These are phyloP conservation scores for Philotrypesis tridentata DNA, from an alignment of 1,140 invertebrate species.

Conservation along the genomic window DNA sequence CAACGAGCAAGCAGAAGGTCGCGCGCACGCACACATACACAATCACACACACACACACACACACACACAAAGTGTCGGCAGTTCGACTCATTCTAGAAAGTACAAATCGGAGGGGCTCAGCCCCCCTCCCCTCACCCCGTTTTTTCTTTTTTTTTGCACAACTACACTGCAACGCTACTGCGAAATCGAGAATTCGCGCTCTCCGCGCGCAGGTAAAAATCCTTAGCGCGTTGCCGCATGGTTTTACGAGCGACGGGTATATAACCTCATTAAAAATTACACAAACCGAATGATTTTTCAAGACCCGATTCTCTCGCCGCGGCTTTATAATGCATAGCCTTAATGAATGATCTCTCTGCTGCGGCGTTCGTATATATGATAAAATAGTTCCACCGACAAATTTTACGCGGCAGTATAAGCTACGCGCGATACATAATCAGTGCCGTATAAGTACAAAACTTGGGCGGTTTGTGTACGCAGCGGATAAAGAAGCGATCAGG, in stretches of 20 bases:
- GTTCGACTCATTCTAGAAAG: constrained; percentile 44
- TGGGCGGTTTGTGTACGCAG: no score
- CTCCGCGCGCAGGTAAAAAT: constrained; percentile 31
- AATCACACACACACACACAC: not conserved
- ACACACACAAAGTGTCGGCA: no score
- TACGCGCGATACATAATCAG: no score
- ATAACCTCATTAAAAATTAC: constrained; percentile 47
- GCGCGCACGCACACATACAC: not conserved
- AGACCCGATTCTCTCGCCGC: not conserved
- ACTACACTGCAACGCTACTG: constrained; percentile 38
- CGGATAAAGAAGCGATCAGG: not conserved
- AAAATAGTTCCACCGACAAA: no score
- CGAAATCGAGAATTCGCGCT: constrained; percentile 42
- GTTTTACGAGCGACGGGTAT: constrained; percentile 36
- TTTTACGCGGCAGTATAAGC: no score
- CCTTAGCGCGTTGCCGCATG: constrained; percentile 10
- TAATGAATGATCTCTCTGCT: no score
- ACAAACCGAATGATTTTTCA: constrained; percentile 41
- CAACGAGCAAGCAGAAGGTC: constrained; percentile 5
- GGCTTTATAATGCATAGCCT: not conserved
- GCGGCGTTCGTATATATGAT: no score
- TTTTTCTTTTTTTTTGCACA: constrained; percentile 36
- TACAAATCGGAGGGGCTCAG: constrained; percentile 20
- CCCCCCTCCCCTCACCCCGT: no score
- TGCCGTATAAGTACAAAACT: no score